A percentile compares a stretch with the other conserved stretches of the same genome.
Evolutionary conservation across 2,888 invertebrate genomes (phyloP).

Genomic region (Ormyrus labotus): DNA sequence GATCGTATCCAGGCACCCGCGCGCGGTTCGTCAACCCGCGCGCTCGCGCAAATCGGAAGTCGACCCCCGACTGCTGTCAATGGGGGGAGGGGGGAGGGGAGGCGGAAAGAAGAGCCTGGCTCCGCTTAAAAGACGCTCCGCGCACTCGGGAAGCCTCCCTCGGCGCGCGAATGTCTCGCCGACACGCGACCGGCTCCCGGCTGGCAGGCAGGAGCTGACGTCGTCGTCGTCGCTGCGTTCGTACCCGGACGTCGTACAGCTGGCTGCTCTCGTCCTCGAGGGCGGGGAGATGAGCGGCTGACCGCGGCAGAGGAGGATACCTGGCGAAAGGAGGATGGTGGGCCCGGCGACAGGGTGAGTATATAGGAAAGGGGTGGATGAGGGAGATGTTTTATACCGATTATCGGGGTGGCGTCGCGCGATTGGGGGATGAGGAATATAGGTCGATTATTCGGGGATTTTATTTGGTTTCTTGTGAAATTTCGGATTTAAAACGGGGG

Average conservation of each 20-base stretch:
- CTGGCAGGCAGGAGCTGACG: neutral
- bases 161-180: slow-evolving; percentile 9
- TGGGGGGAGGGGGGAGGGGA: too few species aligned
- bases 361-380: neutral
- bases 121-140: too few species aligned
- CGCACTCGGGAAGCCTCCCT: too few species aligned
- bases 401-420: neutral
- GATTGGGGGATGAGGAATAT: neutral
- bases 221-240: neutral
- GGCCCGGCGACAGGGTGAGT: slow-evolving; percentile 54
- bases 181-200: slow-evolving; percentile 29
- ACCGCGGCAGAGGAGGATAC: neutral
- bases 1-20: neutral
- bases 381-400: neutral
- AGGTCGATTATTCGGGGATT: slow-evolving; percentile 8
- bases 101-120: too few species aligned
- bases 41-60: neutral
- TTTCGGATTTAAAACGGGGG: too few species aligned
- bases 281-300: slow-evolving; percentile 4
- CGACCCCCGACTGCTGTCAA: slow-evolving; percentile 1
- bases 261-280: neutral
- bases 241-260: slow-evolving; percentile 16
- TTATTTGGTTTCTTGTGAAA: neutral
- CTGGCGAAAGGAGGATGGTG: slow-evolving; percentile 35
- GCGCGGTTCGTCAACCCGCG: slow-evolving; percentile 10